Evolutionary conservation across 2,888 invertebrate genomes (phyloP), one percentile per base, ranked within the genome.

Genomic region (Athalia rosae): DNA sequence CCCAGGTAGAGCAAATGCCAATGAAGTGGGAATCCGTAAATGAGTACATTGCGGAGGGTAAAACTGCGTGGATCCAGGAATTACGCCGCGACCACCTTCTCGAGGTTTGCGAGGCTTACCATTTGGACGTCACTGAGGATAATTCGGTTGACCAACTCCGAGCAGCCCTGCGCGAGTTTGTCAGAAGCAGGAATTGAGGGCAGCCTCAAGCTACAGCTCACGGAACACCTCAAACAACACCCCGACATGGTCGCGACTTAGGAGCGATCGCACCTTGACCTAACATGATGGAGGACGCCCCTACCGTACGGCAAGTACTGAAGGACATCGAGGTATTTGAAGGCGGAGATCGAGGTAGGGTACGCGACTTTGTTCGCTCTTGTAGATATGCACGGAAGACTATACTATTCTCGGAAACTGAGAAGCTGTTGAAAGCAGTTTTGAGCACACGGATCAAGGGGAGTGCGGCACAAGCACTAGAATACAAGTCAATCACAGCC

Each of bases 61-160:
- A 3, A 50, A 50, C 50, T 11, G 7, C 50, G 50, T 50, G 50
- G 50, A 50, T 50, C 7, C 50, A 50, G 50, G 50, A 50, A 50
- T 50, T 50, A 50, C 50, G 11, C 8, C 7, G 11, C 1, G 11
- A 50, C 8, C 50, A 50, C 3, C 8, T 50, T 50, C 50, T 50
- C 11, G 50, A 50, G 3, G 11, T 50, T 50, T 50, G 50, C 3
- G 50, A 11, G 8, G 28, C 28, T 9, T 43, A 6, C 9, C 15
- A 15, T 9, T 0, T 28, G 43, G 15, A 43, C 41, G 62, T 62
- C 3, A 28, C 64, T 5, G 28, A 64, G 47, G 28, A 64, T 45
- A 11, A 63, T 45, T 43, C 63, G 45, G 9, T 63, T n/a, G 63
- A 63, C 63, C 43, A 63, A 63, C 63, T 63, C 11, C 63, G 63